phyloP scores from a whole-genome alignment of 1,140 invertebrate genomes.

The Sitophilus oryzae region DNA sequence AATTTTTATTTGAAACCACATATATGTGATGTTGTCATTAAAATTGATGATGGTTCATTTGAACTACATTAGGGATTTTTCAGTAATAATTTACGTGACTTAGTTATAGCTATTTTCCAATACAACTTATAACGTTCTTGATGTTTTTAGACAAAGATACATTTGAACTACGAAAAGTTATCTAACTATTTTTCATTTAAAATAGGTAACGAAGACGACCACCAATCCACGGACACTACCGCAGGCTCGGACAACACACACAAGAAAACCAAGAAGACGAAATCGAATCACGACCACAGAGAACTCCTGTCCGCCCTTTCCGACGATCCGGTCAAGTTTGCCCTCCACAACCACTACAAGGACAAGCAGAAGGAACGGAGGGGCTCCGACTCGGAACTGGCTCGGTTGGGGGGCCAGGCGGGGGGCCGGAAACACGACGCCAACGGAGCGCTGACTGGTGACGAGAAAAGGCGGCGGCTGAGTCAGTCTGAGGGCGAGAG shows the following conservation, averaged over 20 bases:
- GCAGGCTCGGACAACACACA: conserved; percentile 15
- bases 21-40: no score
- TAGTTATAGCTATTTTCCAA: no score
- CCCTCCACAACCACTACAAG: conserved; percentile 37
- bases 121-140: no score
- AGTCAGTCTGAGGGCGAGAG: conserved; percentile 41
- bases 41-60: background rate
- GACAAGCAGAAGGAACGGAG: conserved; percentile 45
- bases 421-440: conserved; percentile 45
- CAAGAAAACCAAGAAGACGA: conserved; percentile 42
- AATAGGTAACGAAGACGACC: no score
- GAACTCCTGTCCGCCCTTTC: conserved; percentile 21
- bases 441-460: conserved; percentile 44
- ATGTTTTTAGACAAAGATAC: no score
- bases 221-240: no score
- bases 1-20: no score
- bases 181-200: no score
- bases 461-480: conserved; percentile 51
- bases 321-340: conserved; percentile 25
- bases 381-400: conserved; percentile 48
- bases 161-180: no score
- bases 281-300: conserved; percentile 43
- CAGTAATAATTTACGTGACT: no score
- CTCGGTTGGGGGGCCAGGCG: conserved; percentile 42
- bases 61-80: no score